phyloP scores from a whole-genome alignment of 2,113 vertebrate genomes.

The Channa argus region DNA sequence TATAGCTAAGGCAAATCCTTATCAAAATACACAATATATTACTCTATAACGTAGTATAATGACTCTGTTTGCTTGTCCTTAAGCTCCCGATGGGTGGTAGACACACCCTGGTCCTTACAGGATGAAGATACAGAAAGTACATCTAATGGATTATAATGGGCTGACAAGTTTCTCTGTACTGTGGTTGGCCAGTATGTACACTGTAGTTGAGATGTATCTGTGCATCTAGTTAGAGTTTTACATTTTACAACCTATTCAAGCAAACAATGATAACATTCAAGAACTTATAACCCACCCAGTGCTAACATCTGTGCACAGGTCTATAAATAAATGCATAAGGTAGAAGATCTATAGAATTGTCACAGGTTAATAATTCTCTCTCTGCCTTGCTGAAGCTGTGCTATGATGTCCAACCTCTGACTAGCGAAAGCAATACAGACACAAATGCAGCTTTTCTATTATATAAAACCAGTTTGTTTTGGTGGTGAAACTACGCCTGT shows the following conservation, averaged over 20 bases:
- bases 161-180: constrained; percentile 11
- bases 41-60: no score
- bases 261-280: no score
- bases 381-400: neutral
- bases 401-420: neutral
- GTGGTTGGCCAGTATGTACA: neutral
- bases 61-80: neutral
- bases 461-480: constrained; percentile 21
- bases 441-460: constrained; percentile 14
- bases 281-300: neutral
- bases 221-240: no score
- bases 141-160: constrained; percentile 50
- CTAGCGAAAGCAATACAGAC: constrained; percentile 12
- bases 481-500: constrained; percentile 6
- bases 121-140: neutral
- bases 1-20: no score
- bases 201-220: neutral
- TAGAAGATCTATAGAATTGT: no score
- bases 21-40: no score
- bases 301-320: neutral
- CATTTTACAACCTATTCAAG: no score
- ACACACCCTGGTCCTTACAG: neutral
- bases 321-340: neutral
- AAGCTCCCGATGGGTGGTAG: constrained; percentile 10
- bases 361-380: no score